Evolutionary conservation across 2,888 invertebrate genomes (phyloP).

Genomic region (Colostygia pectinataria): DNA sequence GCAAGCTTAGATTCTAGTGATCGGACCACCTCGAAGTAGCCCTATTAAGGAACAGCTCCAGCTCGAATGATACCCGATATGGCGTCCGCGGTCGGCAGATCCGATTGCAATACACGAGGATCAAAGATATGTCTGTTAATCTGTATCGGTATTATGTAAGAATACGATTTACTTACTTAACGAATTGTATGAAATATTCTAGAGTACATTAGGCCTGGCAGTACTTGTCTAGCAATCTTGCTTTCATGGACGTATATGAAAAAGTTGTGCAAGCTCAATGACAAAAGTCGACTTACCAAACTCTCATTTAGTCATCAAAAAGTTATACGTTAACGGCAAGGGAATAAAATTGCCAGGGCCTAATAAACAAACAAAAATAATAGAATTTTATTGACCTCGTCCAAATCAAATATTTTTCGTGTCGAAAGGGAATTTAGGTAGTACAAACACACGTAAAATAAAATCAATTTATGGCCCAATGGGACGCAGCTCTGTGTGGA

Average conservation of each 20-base stretch:
- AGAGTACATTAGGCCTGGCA: too few relatives aligned
- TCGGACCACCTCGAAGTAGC: constrained; percentile 49
- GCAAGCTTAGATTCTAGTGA: constrained; percentile 42
- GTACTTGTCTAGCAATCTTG: too few relatives aligned
- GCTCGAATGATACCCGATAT: constrained; percentile 55
- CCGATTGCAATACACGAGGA: constrained; percentile 42
- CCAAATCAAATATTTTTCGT: constrained; percentile 30
- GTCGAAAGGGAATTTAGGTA: constrained; percentile 29
- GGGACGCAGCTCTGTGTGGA: constrained; percentile 43
- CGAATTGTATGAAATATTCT: background rate
- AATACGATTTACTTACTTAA: constrained; percentile 5
- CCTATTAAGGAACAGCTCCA: constrained; percentile 47
- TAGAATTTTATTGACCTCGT: constrained; percentile 34
- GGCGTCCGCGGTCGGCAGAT: constrained; percentile 43
- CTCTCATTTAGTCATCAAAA: constrained; percentile 7
- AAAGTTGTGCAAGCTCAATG: background rate
- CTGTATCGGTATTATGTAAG: constrained; percentile 18
- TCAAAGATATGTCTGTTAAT: constrained; percentile 29
- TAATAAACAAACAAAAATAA: constrained; percentile 32
- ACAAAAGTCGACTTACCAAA: background rate
- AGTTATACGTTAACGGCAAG: constrained; percentile 10
- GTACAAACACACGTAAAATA: constrained; percentile 49
- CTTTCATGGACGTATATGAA: background rate
- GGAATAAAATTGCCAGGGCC: constrained; percentile 20
- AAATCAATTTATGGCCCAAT: constrained; percentile 56